Base-by-base conservation (phyloP, 1,140 invertebrate genomes). In the Halyomorpha halys region DNA sequence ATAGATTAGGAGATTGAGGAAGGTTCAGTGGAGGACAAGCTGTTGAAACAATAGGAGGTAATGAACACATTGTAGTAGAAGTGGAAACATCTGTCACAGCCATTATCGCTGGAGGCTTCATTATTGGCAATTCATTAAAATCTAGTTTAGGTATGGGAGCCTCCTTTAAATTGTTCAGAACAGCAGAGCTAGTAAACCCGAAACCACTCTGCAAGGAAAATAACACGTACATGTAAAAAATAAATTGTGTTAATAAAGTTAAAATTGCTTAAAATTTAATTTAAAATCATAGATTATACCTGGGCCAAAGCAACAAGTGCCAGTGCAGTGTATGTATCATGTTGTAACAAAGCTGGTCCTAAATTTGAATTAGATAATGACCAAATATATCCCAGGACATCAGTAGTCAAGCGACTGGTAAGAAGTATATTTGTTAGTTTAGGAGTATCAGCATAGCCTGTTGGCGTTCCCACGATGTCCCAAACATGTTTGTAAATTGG, bases 351-450 rank as follows among this genome's bases (percentile, higher is more conserved):
- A 51, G 80, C 76, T 8, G 83, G 83, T 18, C 82, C 78, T 27
- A 79, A 78, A 27, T 77, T 80, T 65, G 78, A 75, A 72, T 85
- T 85, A 2, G 79, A 80, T 66, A 85, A 69, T 44, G 77, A 78
- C 84, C 84, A 86, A 54, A 86, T 80, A 62, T 81, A 78, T 16
- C 83, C 83, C 3, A 86, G 73, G 19, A 78, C 73, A 67, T 83
- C 79, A 2, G 79, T 79, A 0, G 80, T 72, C 30, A 86, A 69
- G 47, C 81, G 79, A 72, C 82, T 83, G 15, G 80, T 77, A 44
- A 84, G 71, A n/a, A 86, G 72, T 9, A 85, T 71, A 14, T 80
- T 78, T 68, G 83, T 84, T 1, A 85, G 73, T 67, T 80, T 76
- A 44, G 80, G 77, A 13, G 83, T 85, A 62, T 83, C 79, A 34